Percentiles rank a stretch among this genome's conserved stretches.
Evolutionary conservation across 2,888 invertebrate genomes (phyloP).

Genomic region (Hoplodrina blanda): DNA sequence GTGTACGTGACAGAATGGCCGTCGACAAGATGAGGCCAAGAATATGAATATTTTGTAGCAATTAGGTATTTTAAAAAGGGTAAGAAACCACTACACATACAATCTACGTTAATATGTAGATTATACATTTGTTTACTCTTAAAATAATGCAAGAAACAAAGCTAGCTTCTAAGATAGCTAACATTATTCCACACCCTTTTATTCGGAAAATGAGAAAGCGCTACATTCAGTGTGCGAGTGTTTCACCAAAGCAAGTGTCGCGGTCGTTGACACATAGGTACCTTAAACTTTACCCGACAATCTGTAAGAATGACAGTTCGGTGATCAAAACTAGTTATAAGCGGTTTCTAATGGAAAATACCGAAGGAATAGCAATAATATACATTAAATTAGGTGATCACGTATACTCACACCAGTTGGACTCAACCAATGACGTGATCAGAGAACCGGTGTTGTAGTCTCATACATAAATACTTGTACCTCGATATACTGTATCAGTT

Average conservation of each 20-base stretch:
- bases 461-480: constrained; percentile 76
- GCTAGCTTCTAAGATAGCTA: background rate
- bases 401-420: constrained; percentile 43
- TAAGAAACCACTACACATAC: background rate
- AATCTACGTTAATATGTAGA: background rate
- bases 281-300: constrained; percentile 31
- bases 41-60: constrained; percentile 47
- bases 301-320: constrained; percentile 32
- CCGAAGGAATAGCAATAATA: constrained; percentile 52
- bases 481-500: constrained; percentile 71
- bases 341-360: constrained; percentile 63
- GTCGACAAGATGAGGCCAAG: constrained; percentile 36
- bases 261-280: constrained; percentile 47
- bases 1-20: constrained; percentile 45
- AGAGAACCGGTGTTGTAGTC: constrained; percentile 68
- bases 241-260: constrained; percentile 21
- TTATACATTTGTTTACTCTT: background rate
- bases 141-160: background rate
- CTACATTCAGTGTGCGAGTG: background rate
- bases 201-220: background rate
- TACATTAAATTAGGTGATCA: constrained; percentile 60
- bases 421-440: constrained; percentile 48
- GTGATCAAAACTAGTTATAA: constrained; percentile 49
- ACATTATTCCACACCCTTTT: background rate
- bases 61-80: constrained; percentile 23